Evolutionary conservation across 2,888 invertebrate genomes (phyloP).

Genomic region (Netelia virgata): DNA sequence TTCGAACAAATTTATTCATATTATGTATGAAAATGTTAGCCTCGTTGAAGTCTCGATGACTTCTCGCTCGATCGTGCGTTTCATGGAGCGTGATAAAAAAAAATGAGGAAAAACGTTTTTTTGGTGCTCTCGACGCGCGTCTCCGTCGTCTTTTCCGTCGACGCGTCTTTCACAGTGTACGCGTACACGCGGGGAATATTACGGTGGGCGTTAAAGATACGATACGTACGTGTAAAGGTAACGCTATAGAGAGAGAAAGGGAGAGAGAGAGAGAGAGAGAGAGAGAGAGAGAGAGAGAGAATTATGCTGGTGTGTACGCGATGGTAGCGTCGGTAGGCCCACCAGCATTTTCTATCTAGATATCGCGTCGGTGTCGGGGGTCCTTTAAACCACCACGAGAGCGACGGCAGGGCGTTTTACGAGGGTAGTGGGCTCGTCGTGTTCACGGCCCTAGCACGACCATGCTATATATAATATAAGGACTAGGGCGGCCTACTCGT

Average conservation of each 20-base stretch:
- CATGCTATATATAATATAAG: constrained; percentile 45
- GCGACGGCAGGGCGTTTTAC: constrained; percentile 69
- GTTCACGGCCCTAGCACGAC: constrained; percentile 45
- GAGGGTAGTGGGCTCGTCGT: constrained; percentile 70
- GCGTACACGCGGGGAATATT: constrained; percentile 31
- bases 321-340: constrained; percentile 24
- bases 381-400: constrained; percentile 59
- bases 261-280: background rate
- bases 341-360: constrained; percentile 66
- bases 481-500: constrained; percentile 40
- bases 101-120: background rate
- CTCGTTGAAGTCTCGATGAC: constrained; percentile 36
- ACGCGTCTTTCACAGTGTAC: constrained; percentile 11
- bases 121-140: background rate
- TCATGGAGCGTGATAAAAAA: constrained; percentile 53
- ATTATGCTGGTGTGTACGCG: background rate
- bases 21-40: constrained; percentile 42
- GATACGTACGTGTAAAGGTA: constrained; percentile 31
- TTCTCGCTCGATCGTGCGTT: constrained; percentile 41
- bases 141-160: constrained; percentile 3
- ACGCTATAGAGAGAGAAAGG: background rate
- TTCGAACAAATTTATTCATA: constrained; percentile 41
- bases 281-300: constrained; percentile 6
- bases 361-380: constrained; percentile 67
- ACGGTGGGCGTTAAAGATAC: constrained; percentile 24